Conservation (phyloP, 2,797 vertebrate species). For the Karalla daura region DNA sequence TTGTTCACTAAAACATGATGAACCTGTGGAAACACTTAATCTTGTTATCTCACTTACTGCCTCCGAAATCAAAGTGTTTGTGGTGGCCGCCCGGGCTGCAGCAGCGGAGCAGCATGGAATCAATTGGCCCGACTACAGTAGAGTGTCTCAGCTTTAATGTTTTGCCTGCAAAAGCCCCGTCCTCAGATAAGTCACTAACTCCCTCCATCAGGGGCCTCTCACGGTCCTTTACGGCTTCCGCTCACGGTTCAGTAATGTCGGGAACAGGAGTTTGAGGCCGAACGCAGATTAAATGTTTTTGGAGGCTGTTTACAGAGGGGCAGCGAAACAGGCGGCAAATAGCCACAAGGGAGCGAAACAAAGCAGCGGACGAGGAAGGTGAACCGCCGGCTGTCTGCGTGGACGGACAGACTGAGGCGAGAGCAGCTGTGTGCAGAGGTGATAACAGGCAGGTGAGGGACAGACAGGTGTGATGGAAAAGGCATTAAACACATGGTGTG, state of each 20-base stretch:
- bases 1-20: slow-evolving; percentile 59
- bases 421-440: neutral
- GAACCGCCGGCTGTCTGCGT: neutral
- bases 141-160: slow-evolving; percentile 15
- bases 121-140: slow-evolving; percentile 11
- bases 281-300: neutral
- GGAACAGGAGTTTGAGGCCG: neutral
- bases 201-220: slow-evolving; percentile 5
- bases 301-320: neutral
- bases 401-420: neutral
- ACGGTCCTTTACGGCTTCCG: slow-evolving; percentile 2
- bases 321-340: neutral
- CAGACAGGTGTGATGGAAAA: too few relatives aligned
- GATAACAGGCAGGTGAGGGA: neutral
- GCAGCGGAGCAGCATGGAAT: slow-evolving; percentile 9
- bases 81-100: slow-evolving; percentile 12
- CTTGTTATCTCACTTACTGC: slow-evolving; percentile 45
- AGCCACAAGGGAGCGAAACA: neutral
- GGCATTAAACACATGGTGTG: neutral
- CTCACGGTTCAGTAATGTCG: neutral
- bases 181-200: slow-evolving; percentile 10
- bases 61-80: slow-evolving; percentile 43
- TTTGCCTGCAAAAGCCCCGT: slow-evolving; percentile 18
- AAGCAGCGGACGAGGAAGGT: too few relatives aligned
- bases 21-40: slow-evolving; percentile 52